Evolutionary conservation across 2,888 invertebrate genomes (phyloP), one percentile per base, ranked within the genome.

Genomic region (Yponomeuta sedellus): DNA sequence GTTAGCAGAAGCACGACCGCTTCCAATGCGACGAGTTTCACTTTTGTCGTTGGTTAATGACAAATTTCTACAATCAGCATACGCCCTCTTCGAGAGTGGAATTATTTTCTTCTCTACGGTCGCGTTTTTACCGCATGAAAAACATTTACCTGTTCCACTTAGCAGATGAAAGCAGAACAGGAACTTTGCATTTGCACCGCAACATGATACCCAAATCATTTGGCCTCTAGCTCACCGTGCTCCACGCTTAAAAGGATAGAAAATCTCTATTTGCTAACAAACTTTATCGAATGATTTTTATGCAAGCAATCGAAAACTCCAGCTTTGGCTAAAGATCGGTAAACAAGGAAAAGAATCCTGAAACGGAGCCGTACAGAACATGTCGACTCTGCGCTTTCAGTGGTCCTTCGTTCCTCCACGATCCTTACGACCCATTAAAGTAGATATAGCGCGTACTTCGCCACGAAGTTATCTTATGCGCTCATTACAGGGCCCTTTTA

Each of bases 401-500:
- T 69, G 64, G 66, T 65, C 68, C 58, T 2, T 67, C 66, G 20
- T 56, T 28, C 66, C 59, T 44, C 52, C 40, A 62, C 61, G 34
- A 22, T 66, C 66, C 70, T 70, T 66, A 68, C 66, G 68, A 68
- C 67, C 69, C 71, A 72, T 63, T 74, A 72, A 76, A 73, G 67
- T 70, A 70, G 71, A 73, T 71, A 73, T 68, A 69, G 64, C 67
- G 66, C 67, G 69, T 20, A 69, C 70, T 72, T 74, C 71, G 67
- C 20, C 56, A 39, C 67, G 69, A 74, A 70, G 65, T 70, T 69
- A 70, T 69, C 69, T 73, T 70, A 69, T 66, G 67, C 68, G 69
- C 67, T 70, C 67, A 72, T 73, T 73, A 74, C 70, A 66, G 68
- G 68, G 16, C 70, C 68, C 70, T 72, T 71, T 68, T 68, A 73